Conservation (phyloP, 2,888 invertebrate species). For the Clitarchus hookeri region DNA sequence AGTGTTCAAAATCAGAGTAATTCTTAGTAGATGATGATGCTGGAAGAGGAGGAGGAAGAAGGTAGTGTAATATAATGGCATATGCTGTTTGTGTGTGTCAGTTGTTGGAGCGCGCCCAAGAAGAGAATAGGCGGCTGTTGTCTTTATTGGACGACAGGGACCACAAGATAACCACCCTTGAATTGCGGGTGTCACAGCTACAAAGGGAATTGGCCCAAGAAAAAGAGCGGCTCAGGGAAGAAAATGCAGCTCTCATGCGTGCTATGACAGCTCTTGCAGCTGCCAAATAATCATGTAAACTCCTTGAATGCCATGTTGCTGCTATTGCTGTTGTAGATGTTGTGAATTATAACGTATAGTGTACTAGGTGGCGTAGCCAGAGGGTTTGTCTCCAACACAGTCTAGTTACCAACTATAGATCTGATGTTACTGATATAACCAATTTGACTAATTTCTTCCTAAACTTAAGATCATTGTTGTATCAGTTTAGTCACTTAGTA, state of each 20-base stretch:
- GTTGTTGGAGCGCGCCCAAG: constrained; percentile 53
- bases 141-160: constrained; percentile 54
- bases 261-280: constrained; percentile 53
- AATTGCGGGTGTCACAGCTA: constrained; percentile 52
- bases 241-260: constrained; percentile 52
- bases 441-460: too few species aligned
- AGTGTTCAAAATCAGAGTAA: too few species aligned
- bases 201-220: constrained; percentile 52
- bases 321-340: constrained; percentile 4
- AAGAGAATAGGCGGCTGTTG: constrained; percentile 53
- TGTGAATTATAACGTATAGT: neutral
- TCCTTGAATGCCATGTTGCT: neutral
- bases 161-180: constrained; percentile 53
- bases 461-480: too few species aligned
- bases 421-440: neutral
- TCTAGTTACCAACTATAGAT: neutral
- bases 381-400: neutral
- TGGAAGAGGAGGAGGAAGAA: too few species aligned
- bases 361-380: constrained; percentile 6
- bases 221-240: constrained; percentile 52
- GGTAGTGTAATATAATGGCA: too few species aligned
- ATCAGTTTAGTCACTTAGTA: too few species aligned
- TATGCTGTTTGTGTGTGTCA: constrained; percentile 40
- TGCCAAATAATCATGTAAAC: constrained; percentile 35
- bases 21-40: too few species aligned